A percentile compares a stretch with the other conserved stretches of the same genome.
These are phyloP conservation scores for Planococcus citri DNA, from an alignment of 1,140 invertebrate genomes.

Conservation along the genomic window DNA sequence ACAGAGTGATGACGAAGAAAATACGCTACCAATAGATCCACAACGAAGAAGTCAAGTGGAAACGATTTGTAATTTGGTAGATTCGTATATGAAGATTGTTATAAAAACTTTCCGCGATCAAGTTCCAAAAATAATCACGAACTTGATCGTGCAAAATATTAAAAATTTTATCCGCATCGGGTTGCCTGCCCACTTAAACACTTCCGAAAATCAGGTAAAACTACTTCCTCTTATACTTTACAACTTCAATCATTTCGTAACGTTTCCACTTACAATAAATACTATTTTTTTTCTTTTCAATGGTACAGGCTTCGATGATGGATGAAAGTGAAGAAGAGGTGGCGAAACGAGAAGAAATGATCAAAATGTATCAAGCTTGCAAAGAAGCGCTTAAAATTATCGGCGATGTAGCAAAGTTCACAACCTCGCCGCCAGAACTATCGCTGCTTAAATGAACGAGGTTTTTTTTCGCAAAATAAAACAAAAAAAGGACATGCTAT, in stretches of 20 bases:
- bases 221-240: neutral
- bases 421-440: no score
- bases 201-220: slow-evolving; percentile 93
- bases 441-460: no score
- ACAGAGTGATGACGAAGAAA: no score
- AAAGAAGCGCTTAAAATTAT: slow-evolving; percentile 96
- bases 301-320: slow-evolving; percentile 93
- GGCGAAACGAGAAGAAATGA: slow-evolving; percentile 89
- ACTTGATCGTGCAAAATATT: slow-evolving; percentile 93
- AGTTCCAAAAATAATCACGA: slow-evolving; percentile 97
- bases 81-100: slow-evolving; percentile 99
- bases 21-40: slow-evolving; percentile 91
- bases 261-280: neutral
- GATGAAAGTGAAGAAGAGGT: slow-evolving; percentile 97
- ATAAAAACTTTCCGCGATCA: slow-evolving; percentile 97
- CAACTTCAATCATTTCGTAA: no score
- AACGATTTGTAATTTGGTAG: slow-evolving; percentile 96
- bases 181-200: slow-evolving; percentile 89
- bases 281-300: slow-evolving; percentile 20
- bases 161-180: slow-evolving; percentile 98
- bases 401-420: slow-evolving; percentile 95
- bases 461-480: no score
- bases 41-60: slow-evolving; percentile 96
- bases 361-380: slow-evolving; percentile 99
- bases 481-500: no score